Evolutionary conservation across 2,888 invertebrate species (phyloP), one percentile per base, ranked within the genome.

Genomic region (Drosophila paramelanica): DNA sequence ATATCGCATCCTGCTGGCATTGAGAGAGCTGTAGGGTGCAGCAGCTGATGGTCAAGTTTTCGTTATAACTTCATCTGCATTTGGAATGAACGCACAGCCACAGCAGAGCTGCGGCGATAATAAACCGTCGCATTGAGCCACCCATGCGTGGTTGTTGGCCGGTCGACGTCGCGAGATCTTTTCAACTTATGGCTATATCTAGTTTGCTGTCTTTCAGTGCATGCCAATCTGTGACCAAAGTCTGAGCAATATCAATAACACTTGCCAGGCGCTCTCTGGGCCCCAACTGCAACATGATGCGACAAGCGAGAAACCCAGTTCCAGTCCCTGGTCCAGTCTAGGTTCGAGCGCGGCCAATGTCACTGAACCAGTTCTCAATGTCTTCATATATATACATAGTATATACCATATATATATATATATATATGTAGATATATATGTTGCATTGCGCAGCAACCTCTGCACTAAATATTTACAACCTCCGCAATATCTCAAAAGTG

Each of bases 311-410:
- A 39, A 67, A 45, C 42, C 43, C 43, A 45, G 17, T 7, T 27
- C 17, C 49, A 46, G 53, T 17, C 27, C 7, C 17, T 36, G 36
- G n/a, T 25, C 23, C 27, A 42, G 39, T 23, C 14, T 39, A 23
- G 51, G 39, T 23, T 47, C 38, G 57, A 25, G 76, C 80, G 66
- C 45, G 70, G 83, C 77, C 89, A 89, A 89, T 90, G 88, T 88
- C 83, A 86, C 81, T 86, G 89, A 89, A 89, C 89, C 89, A 90
- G 89, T 89, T 90, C 82, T 86, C 89, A 90, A 89, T 90, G 89
- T 88, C 88, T 90, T 89, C 27, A 62, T 62, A 62, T n/a, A 45
- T 31, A 60, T 6, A 31, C 13, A 39, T 4, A 36, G 17, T 5
- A 59, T 1, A n/a, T 2, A 23, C 17, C 27, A 62, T 62, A 62